These are phyloP conservation scores for Listrodromus nycthemerus DNA, from an alignment of 2,888 invertebrate genomes.

Conservation along the genomic window DNA sequence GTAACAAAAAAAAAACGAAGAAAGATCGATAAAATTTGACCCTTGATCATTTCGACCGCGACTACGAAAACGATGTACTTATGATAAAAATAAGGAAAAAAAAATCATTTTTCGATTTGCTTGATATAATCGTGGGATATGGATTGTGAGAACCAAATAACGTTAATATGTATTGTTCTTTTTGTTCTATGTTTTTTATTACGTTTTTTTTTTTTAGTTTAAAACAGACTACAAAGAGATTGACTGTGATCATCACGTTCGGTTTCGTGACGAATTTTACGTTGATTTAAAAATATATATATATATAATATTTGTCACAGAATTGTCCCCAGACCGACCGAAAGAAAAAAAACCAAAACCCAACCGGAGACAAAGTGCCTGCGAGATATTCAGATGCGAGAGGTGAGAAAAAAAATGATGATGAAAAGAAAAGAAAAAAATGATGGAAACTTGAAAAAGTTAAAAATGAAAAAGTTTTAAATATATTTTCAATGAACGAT, in stretches of 20 bases:
- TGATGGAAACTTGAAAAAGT: constrained; percentile 64
- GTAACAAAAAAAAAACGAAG: constrained; percentile 6
- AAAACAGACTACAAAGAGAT: constrained; percentile 51
- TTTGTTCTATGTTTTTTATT: constrained; percentile 27
- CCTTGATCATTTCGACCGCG: not conserved
- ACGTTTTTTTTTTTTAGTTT: constrained; percentile 26
- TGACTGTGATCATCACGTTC: constrained; percentile 60
- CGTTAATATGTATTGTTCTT: not conserved
- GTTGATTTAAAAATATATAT: constrained; percentile 15
- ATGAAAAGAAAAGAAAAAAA: constrained; percentile 70
- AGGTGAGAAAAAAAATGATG: constrained; percentile 53
- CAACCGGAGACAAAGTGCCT: constrained; percentile 81
- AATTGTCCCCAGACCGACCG: constrained; percentile 41
- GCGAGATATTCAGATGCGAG: constrained; percentile 77
- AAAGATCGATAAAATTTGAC: not conserved
- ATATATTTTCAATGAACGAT: constrained; percentile 81
- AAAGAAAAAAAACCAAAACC: constrained; percentile 21
- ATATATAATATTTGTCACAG: constrained; percentile 42
- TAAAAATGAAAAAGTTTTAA: constrained; percentile 65
- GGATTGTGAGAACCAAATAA: constrained; percentile 41
- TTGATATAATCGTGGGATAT: constrained; percentile 44
- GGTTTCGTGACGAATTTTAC: constrained; percentile 44
- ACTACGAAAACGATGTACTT: constrained; percentile 11
- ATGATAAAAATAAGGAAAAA: constrained; percentile 11
- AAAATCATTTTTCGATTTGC: constrained; percentile 35